A percentile compares a stretch with the other conserved stretches of the same genome.
phyloP scores from a whole-genome alignment of 2,113 vertebrate species.

The Rostratula benghalensis region DNA sequence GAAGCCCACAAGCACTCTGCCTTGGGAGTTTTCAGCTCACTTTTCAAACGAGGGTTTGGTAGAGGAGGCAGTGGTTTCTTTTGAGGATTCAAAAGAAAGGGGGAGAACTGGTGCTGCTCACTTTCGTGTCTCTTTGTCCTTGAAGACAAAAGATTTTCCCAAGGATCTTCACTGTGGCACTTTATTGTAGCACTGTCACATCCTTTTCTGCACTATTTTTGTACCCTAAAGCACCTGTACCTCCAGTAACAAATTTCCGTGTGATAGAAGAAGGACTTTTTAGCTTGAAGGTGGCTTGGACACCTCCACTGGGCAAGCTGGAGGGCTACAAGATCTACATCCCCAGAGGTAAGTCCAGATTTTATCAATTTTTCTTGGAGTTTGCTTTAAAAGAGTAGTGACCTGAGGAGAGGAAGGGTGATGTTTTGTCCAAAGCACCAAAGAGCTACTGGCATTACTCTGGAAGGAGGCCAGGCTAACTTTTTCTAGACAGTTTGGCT shows the following conservation, averaged over 20 bases:
- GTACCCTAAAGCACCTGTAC: conserved; percentile 75
- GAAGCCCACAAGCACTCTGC: neutral
- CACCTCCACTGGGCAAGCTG: conserved; percentile 77
- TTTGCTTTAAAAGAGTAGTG: neutral
- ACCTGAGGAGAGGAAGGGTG: neutral
- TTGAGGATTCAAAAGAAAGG: neutral
- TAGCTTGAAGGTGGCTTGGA: conserved; percentile 86
- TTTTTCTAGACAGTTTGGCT: neutral
- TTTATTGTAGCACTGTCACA: neutral
- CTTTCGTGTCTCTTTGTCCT: neutral
- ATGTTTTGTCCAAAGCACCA: neutral
- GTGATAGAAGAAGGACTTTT: conserved; percentile 86
- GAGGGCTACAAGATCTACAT: conserved; percentile 86
- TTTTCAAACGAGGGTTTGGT: neutral
- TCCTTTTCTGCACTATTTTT: neutral
- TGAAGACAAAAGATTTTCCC: neutral
- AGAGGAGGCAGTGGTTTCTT: neutral
- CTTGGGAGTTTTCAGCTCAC: neutral
- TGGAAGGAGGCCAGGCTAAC: neutral
- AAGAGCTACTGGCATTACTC: neutral
- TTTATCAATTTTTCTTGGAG: neutral
- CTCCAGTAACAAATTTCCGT: conserved; percentile 85
- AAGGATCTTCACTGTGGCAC: neutral
- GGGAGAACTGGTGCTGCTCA: neutral
- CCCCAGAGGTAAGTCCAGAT: conserved; percentile 78